A percentile compares a stretch with the other conserved stretches of the same genome.
Conservation (phyloP, 2,888 invertebrate genomes). For the Mactromeris polynyma region DNA sequence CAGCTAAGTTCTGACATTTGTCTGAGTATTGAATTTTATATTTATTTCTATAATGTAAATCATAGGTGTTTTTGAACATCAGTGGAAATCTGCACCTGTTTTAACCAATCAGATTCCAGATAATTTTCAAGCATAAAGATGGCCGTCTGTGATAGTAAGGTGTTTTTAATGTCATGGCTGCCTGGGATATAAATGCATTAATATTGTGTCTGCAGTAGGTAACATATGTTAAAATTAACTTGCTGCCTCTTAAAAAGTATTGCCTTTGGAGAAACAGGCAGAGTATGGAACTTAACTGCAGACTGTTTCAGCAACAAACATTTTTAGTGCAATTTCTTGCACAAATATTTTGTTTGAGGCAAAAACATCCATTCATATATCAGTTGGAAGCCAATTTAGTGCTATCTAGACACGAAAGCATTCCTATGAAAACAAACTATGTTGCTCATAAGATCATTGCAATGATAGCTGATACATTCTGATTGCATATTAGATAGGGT, state of each 20-base stretch:
- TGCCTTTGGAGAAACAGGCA: not conserved
- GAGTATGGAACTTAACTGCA: not conserved
- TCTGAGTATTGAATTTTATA: not conserved
- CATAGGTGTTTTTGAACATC: constrained; percentile 47
- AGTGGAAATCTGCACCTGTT: constrained; percentile 58
- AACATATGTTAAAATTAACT: not conserved
- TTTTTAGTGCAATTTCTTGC: not conserved
- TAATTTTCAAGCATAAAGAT: constrained; percentile 58
- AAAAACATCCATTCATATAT: not conserved
- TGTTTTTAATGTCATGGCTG: constrained; percentile 27
- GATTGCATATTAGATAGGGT: not conserved
- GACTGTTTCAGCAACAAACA: not conserved
- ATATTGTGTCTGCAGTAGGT: not conserved
- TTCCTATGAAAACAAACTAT: not conserved
- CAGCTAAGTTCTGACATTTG: not conserved
- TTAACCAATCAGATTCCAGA: constrained; percentile 60
- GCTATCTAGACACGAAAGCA: not conserved
- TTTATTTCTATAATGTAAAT: constrained; percentile 7
- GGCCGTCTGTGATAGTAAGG: constrained; percentile 58
- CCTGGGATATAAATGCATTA: not conserved
- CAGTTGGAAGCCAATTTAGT: not conserved
- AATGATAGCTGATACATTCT: not conserved
- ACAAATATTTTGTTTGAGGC: not conserved
- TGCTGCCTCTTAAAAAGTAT: not conserved
- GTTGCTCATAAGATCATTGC: not conserved